These are phyloP conservation scores for Parasteatoda lunata DNA, from an alignment of 2,888 invertebrate genomes.

Conservation along the genomic window DNA sequence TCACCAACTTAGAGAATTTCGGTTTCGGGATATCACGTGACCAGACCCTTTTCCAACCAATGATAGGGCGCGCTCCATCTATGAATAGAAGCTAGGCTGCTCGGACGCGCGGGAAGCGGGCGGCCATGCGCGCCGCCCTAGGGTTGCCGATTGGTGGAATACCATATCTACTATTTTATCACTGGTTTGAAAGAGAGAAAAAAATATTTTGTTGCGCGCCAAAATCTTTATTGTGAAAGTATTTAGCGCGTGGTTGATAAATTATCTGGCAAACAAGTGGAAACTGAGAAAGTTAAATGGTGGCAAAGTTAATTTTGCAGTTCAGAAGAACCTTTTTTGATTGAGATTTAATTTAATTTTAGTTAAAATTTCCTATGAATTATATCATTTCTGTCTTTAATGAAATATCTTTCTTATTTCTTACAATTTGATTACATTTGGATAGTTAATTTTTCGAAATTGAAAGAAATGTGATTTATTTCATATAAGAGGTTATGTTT, in stretches of 20 bases:
- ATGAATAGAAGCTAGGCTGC: slow-evolving; percentile 63
- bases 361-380: no score
- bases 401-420: no score
- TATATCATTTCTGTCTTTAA: no score
- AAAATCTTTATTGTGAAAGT: slow-evolving; percentile 7
- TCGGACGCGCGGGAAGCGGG: slow-evolving; percentile 48
- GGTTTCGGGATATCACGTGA: slow-evolving; percentile 65
- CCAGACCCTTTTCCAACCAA: slow-evolving; percentile 39
- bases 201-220: slow-evolving; percentile 26
- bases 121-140: slow-evolving; percentile 60
- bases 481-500: no score
- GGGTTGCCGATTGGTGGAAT: slow-evolving; percentile 45
- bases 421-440: no score
- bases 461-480: no score
- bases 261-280: no score
- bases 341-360: no score
- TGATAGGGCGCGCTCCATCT: slow-evolving; percentile 38
- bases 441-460: no score
- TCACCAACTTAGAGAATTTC: slow-evolving; percentile 62
- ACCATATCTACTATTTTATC: slow-evolving; percentile 45
- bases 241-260: no score
- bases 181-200: slow-evolving; percentile 8
- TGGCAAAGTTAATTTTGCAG: slow-evolving; percentile 22
- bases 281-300: neutral
- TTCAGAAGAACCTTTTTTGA: neutral